Evolutionary conservation across 1,140 invertebrate species (phyloP), one percentile per base, ranked within the genome.

Genomic region (Meloidogyne exigua): DNA sequence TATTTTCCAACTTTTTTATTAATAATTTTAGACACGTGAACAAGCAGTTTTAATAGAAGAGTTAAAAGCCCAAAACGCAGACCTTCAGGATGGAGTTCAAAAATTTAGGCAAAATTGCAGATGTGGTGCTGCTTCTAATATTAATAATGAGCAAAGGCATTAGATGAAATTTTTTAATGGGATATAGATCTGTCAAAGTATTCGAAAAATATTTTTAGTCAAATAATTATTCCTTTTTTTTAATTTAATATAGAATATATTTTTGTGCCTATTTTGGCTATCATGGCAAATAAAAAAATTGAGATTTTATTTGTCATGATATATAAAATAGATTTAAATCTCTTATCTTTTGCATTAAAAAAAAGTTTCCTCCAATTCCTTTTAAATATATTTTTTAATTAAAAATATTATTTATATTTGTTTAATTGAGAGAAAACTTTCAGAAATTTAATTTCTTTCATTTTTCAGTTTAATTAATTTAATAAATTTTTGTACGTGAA

Each of bases 101-200:
- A 26, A 64, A 65, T 32, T 73, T 62, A 57, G 72, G 13, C 72
- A 73, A 36, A 73, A 64, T 36, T 73, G 72, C 28, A 57, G 72
- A 36, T 73, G 72, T 62, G 72, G 72, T 18, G 72, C 15, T 36
- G 65, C 65, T 42, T 9, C 21, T 7, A 68, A 7, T 42, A n/a
- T n/a, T 9, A 42, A 3, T 67, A 18, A 21, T 23, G 18, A 68
- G 18, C 66, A 68, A 68, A 42, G 28, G 66, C 66, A 57, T 57
- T 57, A 57, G 49, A 57, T 9, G 10, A 57, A 57, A n/a, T 1
- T 1, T 1, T 44, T 15, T 1, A 44, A 57, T 7, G 1, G 21
- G 49, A 57, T 32, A n/a, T n/a, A n/a, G n/a, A n/a, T n/a, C n/a
- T n/a, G 28, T 3, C 28, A 32, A 32, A 32, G 7, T 32, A 32